Evolutionary conservation across 1,140 invertebrate genomes (phyloP), one percentile per base, ranked within the genome.

Genomic region (Helicoverpa zea): DNA sequence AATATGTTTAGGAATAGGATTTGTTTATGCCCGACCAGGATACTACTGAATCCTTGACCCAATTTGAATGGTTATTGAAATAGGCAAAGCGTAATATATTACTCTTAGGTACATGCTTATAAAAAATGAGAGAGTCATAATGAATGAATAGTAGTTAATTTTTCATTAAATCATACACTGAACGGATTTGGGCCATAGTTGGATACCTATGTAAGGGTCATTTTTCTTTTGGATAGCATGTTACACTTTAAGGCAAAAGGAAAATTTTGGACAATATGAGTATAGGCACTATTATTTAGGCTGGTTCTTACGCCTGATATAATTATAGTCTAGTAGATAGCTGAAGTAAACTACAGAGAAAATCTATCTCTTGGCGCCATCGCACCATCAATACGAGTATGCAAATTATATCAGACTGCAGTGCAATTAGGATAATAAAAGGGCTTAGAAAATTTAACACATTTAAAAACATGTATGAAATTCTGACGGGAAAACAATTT

Each of bases 371-470:
- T 14, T 18, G 64, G 64, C 64, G 64, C 64, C 64, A 68, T 68
- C 16, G 18, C 10, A 16, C 35, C 35, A 43, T 43, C 35, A 43
- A 43, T 7, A 18, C 64, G n/a, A 68, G 64, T 68, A 68, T 68
- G 64, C 43, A 49, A 68, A 68, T 68, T 49, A 66, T 66, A 47
- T 66, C n/a, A 66, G 35, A 66, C 14, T 35, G 35, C 35, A 66
- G 9, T 23, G 56, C 18, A 9, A 49, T 68, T 49, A 16, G 10
- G 18, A 2, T 49, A 68, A 68, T 49, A 49, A 68, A 49, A 23
- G 10, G n/a, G 43, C 10, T 43, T 18, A 13, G 35, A 43, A 49
- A 68, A 49, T 68, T 2, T 30, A 30, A 12, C 3, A 59, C 18
- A 3, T 59, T 2, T 35, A 35, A 3, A 35, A 29, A 29, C 2